Evolutionary conservation across 2,888 invertebrate genomes (phyloP).

Genomic region (Diloba caeruleocephala): DNA sequence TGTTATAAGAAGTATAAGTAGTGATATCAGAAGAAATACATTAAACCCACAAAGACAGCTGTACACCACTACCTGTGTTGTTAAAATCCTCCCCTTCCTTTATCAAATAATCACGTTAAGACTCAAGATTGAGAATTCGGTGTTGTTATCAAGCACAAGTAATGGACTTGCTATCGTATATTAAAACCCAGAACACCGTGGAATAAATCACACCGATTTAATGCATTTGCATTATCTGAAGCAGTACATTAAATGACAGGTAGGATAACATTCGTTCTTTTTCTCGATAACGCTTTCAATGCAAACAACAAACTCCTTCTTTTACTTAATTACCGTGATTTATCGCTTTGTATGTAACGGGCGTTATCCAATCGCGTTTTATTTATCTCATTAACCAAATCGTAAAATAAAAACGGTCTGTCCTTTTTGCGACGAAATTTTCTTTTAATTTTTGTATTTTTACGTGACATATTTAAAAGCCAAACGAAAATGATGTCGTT

Average conservation of each 20-base stretch:
- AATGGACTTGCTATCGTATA: slow-evolving; percentile 37
- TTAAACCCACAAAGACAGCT: too few relatives aligned
- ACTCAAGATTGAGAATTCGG: slow-evolving; percentile 22
- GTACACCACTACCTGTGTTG: background rate
- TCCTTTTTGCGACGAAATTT: too few relatives aligned
- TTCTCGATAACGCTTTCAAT: too few relatives aligned
- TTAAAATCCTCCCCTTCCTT: slow-evolving; percentile 1
- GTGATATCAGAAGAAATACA: too few relatives aligned
- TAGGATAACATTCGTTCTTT: too few relatives aligned
- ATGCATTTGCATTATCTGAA: background rate
- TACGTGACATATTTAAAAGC: too few relatives aligned
- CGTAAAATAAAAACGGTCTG: slow-evolving; percentile 49
- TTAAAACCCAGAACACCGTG: slow-evolving; percentile 10
- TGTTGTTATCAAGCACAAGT: slow-evolving; percentile 43
- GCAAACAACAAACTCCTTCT: background rate
- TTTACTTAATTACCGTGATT: background rate
- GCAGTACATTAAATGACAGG: slow-evolving; percentile 8
- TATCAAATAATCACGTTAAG: slow-evolving; percentile 9
- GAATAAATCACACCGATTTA: background rate
- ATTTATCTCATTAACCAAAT: slow-evolving; percentile 45
- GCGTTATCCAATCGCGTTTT: slow-evolving; percentile 50
- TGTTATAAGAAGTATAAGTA: too few relatives aligned
- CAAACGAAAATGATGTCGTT: too few relatives aligned
- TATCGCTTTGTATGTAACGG: background rate
- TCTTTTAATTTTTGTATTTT: too few relatives aligned